Evolutionary conservation across 1,140 invertebrate genomes (phyloP).

Genomic region (Ceratosolen fusciceps): DNA sequence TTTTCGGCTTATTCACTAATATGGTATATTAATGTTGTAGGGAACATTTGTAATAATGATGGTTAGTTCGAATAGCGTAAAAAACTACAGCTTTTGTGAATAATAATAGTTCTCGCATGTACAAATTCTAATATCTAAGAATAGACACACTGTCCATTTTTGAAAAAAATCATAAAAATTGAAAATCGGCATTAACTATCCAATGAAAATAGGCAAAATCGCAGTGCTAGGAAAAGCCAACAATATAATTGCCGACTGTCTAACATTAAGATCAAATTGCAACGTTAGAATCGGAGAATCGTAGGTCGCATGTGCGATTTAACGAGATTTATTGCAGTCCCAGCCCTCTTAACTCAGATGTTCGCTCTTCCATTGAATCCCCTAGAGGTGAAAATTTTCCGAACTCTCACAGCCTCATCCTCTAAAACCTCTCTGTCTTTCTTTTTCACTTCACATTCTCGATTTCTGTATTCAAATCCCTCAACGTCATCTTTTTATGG

Average conservation of each 20-base stretch:
- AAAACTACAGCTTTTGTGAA: not conserved
- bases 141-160: too few species aligned
- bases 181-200: not conserved
- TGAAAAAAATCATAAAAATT: not conserved
- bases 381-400: slow-evolving; percentile 41
- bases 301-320: slow-evolving; percentile 60
- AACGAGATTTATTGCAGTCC: slow-evolving; percentile 60
- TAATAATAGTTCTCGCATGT: too few species aligned
- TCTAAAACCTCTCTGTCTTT: slow-evolving; percentile 1
- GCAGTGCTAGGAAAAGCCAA: slow-evolving; percentile 4
- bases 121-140: too few species aligned
- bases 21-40: too few species aligned
- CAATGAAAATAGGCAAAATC: slow-evolving; percentile 8
- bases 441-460: not conserved
- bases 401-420: slow-evolving; percentile 20
- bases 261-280: not conserved
- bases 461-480: slow-evolving; percentile 37
- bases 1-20: too few species aligned
- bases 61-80: too few species aligned
- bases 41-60: too few species aligned
- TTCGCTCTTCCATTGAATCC: slow-evolving; percentile 28
- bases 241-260: slow-evolving; percentile 37
- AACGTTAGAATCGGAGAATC: slow-evolving; percentile 45
- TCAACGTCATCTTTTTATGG: not conserved
- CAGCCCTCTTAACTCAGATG: slow-evolving; percentile 57